Percentiles rank a stretch among this genome's conserved stretches.
Evolutionary conservation across 2,113 vertebrate species (phyloP).

Genomic region (Recurvirostra avosetta): DNA sequence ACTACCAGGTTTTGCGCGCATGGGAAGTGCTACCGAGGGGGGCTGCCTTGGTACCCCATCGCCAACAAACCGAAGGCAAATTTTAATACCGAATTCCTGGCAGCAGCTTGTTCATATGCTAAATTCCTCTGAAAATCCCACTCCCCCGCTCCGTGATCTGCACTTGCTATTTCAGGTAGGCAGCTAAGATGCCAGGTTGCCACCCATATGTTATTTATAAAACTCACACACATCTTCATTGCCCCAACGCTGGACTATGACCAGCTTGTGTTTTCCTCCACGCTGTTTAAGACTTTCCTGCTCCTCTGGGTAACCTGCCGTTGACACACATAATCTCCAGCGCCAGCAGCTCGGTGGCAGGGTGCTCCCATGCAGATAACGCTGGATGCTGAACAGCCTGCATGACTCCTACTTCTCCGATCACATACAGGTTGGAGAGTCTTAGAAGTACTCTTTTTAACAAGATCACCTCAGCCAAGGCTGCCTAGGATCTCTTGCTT

Average conservation of each 20-base stretch:
- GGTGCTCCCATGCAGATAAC: neutral
- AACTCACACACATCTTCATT: neutral
- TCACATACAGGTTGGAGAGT: neutral
- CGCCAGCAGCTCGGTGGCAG: neutral
- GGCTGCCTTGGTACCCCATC: neutral
- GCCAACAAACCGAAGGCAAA: neutral
- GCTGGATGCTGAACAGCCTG: neutral
- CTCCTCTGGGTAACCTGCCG: neutral
- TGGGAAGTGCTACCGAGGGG: neutral
- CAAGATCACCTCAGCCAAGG: neutral
- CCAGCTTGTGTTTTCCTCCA: neutral
- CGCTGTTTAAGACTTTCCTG: accelerated
- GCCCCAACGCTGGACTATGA: neutral
- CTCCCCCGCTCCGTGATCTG: neutral
- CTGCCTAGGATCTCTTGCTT: neutral
- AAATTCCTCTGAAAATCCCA: neutral
- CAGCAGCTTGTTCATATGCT: neutral
- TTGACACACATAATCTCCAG: neutral
- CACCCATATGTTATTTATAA: neutral
- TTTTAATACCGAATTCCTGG: neutral
- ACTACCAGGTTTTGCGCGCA: neutral
- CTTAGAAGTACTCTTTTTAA: neutral
- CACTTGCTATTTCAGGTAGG: neutral
- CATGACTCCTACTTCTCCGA: too few species aligned
- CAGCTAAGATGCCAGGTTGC: neutral